phyloP scores from a whole-genome alignment of 2,797 vertebrate genomes.

The Pangasius mekongensis region DNA sequence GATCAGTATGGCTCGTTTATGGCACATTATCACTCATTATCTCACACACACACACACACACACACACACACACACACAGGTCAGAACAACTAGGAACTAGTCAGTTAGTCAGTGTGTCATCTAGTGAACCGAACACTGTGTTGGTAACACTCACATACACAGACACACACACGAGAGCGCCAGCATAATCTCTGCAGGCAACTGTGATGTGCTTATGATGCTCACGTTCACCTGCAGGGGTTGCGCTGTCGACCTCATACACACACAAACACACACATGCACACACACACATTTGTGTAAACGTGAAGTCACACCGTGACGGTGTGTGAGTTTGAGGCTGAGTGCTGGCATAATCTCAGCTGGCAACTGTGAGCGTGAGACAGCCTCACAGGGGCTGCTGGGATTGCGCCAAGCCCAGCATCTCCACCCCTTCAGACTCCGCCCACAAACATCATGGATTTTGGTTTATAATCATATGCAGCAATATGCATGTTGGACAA shows the following conservation, averaged over 20 bases:
- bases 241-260: constrained; percentile 72
- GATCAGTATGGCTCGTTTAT: not conserved
- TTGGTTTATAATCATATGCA: not conserved
- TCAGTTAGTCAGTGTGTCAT: not conserved
- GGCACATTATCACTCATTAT: not conserved
- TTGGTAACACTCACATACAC: constrained; percentile 31
- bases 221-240: constrained; percentile 87
- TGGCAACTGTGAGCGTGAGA: constrained; percentile 92
- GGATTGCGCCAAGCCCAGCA: constrained; percentile 83
- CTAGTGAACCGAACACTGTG: constrained; percentile 40
- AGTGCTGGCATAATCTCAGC: constrained; percentile 93
- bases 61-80: not conserved
- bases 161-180: constrained; percentile 60
- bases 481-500: not conserved
- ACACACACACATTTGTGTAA: not conserved
- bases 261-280: not conserved
- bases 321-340: constrained; percentile 68
- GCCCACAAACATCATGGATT: not conserved
- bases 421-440: constrained; percentile 22
- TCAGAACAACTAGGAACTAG: not conserved
- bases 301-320: not conserved
- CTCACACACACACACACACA: not conserved
- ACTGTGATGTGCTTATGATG: constrained; percentile 80
- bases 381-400: constrained; percentile 83
- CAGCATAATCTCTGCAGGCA: constrained; percentile 93